Percentiles rank a stretch among this genome's conserved stretches.
These are phyloP conservation scores for Pimephales promelas DNA, from an alignment of 2,113 vertebrate genomes.

Conservation along the genomic window DNA sequence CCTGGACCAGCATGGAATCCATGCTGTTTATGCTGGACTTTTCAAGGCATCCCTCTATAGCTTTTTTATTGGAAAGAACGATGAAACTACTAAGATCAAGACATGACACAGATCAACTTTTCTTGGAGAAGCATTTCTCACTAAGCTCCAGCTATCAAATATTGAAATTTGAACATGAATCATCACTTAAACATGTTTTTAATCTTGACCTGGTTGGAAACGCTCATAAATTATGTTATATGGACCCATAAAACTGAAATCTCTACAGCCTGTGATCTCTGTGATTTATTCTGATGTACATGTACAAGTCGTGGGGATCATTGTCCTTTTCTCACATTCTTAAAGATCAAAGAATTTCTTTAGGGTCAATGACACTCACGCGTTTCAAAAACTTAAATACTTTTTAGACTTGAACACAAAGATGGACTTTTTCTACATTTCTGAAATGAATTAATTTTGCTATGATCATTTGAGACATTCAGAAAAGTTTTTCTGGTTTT, in stretches of 20 bases:
- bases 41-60: not conserved
- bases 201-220: not conserved
- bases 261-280: not conserved
- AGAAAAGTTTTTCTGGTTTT: not conserved
- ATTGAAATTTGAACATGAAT: not conserved
- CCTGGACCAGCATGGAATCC: too few relatives aligned
- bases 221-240: not conserved
- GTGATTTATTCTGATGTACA: not conserved
- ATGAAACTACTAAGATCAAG: not conserved
- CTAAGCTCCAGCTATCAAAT: not conserved
- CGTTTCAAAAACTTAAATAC: not conserved
- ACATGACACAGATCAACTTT: not conserved
- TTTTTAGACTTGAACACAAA: not conserved
- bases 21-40: too few relatives aligned
- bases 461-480: not conserved
- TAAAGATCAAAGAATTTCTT: not conserved
- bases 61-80: not conserved
- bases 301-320: not conserved
- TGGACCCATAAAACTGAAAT: not conserved
- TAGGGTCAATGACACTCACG: not conserved
- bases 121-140: not conserved
- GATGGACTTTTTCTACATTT: not conserved
- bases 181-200: not conserved
- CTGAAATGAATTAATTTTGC: not conserved
- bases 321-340: not conserved